A percentile compares a stretch with the other conserved stretches of the same genome.
Conservation (phyloP, 2,888 invertebrate species). For the Pyrrhosoma nymphula region DNA sequence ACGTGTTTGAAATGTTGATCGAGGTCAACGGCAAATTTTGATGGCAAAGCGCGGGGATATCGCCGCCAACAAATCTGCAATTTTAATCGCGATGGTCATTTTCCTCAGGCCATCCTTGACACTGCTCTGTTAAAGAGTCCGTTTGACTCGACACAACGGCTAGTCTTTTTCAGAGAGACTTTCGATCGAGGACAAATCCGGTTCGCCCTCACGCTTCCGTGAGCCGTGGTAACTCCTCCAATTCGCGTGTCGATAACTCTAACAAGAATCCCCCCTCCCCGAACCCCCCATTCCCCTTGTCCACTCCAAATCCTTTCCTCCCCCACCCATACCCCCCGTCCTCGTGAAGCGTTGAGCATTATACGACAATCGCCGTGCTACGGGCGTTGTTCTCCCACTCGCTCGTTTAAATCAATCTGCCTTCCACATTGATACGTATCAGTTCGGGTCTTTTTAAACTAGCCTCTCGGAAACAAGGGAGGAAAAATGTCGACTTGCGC, state of each 20-base stretch:
- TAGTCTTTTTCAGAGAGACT: neutral
- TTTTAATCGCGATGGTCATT: neutral
- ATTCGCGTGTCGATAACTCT: conserved; percentile 61
- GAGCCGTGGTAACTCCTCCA: conserved; percentile 29
- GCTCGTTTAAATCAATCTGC: conserved; percentile 65
- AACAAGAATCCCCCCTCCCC: conserved; percentile 42
- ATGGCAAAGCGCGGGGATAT: too few relatives aligned
- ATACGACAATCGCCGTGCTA: neutral
- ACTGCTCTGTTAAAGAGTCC: neutral
- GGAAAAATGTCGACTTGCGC: conserved; percentile 3
- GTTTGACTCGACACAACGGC: neutral
- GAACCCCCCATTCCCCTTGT: neutral
- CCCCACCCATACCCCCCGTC: neutral
- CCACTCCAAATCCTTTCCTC: neutral
- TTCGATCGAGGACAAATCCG: conserved; percentile 57
- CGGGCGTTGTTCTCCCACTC: conserved; percentile 43
- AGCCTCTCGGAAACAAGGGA: conserved; percentile 14
- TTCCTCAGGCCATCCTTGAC: neutral
- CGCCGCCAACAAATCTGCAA: neutral
- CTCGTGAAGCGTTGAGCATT: neutral
- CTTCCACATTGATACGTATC: conserved; percentile 35
- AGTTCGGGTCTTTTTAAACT: conserved; percentile 25
- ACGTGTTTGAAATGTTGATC: too few relatives aligned
- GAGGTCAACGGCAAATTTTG: too few relatives aligned
- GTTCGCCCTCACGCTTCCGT: conserved; percentile 27